phyloP scores from a whole-genome alignment of 2,888 invertebrate species.

The Sphinx pinastri region DNA sequence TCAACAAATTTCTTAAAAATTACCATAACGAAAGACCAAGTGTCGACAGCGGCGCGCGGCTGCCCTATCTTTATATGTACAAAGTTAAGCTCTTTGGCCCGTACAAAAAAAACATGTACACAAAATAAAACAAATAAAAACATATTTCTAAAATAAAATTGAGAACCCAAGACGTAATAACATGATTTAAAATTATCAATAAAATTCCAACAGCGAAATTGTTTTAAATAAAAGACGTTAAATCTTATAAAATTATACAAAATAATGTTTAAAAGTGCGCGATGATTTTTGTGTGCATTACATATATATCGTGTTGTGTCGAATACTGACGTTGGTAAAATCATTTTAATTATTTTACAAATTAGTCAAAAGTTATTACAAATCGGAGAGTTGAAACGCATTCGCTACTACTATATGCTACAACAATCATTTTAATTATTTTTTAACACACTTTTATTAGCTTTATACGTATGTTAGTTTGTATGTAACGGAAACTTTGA shows the following conservation, averaged over 20 bases:
- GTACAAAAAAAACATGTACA: slow-evolving; percentile 73
- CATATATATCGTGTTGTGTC: slow-evolving; percentile 40
- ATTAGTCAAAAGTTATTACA: slow-evolving; percentile 33
- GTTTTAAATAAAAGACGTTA: slow-evolving; percentile 57
- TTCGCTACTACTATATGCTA: not conserved
- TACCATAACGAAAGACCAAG: slow-evolving; percentile 79
- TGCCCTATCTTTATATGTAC: slow-evolving; percentile 73
- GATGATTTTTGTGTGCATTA: slow-evolving; percentile 40
- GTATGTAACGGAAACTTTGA: too few species aligned
- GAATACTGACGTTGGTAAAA: slow-evolving; percentile 70
- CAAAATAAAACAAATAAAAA: slow-evolving; percentile 54
- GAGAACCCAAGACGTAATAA: slow-evolving; percentile 69
- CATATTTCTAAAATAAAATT: slow-evolving; percentile 58
- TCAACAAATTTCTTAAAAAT: slow-evolving; percentile 83
- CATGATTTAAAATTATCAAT: slow-evolving; percentile 79
- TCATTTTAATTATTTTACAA: slow-evolving; percentile 30
- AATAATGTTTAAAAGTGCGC: slow-evolving; percentile 39
- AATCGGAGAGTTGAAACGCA: not conserved
- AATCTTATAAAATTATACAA: slow-evolving; percentile 46
- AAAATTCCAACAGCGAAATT: slow-evolving; percentile 72
- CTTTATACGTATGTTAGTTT: too few species aligned
- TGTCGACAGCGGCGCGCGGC: slow-evolving; percentile 64
- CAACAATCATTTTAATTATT: too few species aligned
- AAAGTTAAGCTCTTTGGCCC: slow-evolving; percentile 81
- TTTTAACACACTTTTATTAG: too few species aligned